These are phyloP conservation scores for Dipodomys merriami DNA, from an alignment of 2,113 vertebrate genomes.

Conservation along the genomic window DNA sequence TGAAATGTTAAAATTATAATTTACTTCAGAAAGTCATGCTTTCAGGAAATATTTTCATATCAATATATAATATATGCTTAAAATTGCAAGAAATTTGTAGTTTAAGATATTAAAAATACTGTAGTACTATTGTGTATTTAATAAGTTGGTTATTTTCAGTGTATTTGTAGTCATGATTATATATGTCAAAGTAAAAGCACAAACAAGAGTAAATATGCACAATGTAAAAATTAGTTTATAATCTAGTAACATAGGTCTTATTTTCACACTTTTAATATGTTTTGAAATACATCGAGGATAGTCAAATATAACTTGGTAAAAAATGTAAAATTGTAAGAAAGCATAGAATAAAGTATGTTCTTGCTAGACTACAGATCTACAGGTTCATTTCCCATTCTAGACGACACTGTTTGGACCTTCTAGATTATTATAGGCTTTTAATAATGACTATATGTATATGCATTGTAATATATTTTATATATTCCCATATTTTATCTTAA, in stretches of 20 bases:
- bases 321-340: background rate
- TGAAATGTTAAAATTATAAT: background rate
- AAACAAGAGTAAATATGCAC: background rate
- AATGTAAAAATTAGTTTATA: background rate
- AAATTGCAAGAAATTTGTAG: constrained; percentile 7
- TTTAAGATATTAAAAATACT: background rate
- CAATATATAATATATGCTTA: background rate
- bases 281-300: background rate
- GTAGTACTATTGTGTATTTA: background rate
- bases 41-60: constrained; percentile 4
- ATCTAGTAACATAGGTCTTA: background rate
- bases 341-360: background rate
- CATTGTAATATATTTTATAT: background rate
- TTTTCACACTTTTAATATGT: background rate
- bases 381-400: background rate
- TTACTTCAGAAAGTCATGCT: background rate
- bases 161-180: background rate
- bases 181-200: background rate
- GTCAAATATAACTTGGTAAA: background rate
- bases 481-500: background rate
- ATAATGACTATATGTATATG: background rate
- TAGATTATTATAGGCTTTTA: background rate
- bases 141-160: background rate
- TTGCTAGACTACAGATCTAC: background rate
- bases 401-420: background rate